Evolutionary conservation across 2,113 vertebrate species (phyloP).

Genomic region (Gymnocephalus cernua): DNA sequence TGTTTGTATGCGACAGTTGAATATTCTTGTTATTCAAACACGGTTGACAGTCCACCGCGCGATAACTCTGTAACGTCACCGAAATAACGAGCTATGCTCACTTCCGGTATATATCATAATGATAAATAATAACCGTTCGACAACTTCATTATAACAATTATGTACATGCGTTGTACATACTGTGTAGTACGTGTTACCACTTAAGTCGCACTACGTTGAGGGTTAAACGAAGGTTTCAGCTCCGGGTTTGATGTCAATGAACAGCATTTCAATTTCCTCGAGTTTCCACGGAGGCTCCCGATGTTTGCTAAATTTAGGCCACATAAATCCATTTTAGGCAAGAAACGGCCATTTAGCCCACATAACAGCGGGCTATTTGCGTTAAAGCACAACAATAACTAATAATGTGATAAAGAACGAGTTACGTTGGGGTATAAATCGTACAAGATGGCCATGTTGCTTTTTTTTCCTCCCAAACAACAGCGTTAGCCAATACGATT

Average conservation of each 20-base stretch:
- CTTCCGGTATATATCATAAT: slow-evolving; percentile 46
- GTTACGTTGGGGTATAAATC: too few species aligned
- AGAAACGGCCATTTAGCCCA: not conserved
- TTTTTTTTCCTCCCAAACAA: slow-evolving; percentile 7
- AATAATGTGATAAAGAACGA: too few species aligned
- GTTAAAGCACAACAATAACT: rapidly evolving
- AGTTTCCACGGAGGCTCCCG: not conserved
- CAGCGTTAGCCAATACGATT: not conserved
- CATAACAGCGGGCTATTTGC: rapidly evolving
- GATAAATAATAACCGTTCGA: not conserved
- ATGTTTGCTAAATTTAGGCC: slow-evolving; percentile 34
- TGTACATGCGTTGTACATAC: not conserved
- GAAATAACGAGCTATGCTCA: not conserved
- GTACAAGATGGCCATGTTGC: slow-evolving; percentile 1
- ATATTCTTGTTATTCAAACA: too few species aligned
- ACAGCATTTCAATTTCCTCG: not conserved
- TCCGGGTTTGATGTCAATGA: not conserved
- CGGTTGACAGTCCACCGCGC: not conserved
- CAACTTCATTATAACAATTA: not conserved
- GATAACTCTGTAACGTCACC: not conserved
- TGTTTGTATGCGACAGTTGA: too few species aligned
- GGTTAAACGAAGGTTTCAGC: not conserved
- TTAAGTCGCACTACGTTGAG: rapidly evolving
- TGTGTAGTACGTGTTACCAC: not conserved
- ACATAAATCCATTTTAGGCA: slow-evolving; percentile 1